These are phyloP conservation scores for Hippocampus guttulatus DNA, from an alignment of 2,113 vertebrate genomes.

Conservation along the genomic window DNA sequence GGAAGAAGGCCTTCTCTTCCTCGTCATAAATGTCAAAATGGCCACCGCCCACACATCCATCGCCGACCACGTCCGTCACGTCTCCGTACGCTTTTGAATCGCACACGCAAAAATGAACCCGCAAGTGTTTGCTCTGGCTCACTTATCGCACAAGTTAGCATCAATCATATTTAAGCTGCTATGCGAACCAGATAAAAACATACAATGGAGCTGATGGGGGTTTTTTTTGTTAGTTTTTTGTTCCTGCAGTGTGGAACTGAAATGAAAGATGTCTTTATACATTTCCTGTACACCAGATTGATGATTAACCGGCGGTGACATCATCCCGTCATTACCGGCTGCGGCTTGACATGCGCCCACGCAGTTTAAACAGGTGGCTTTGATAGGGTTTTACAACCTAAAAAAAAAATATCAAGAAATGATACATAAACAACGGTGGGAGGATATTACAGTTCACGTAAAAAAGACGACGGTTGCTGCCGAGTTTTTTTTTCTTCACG, in stretches of 20 bases:
- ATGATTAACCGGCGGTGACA: slow-evolving; percentile 52
- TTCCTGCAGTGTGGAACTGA: neutral
- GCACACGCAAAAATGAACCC: neutral
- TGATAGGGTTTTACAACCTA: neutral
- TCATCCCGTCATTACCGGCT: slow-evolving; percentile 33
- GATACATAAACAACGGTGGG: neutral
- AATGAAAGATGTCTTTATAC: neutral
- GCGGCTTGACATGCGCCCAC: slow-evolving; percentile 21
- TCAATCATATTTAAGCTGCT: neutral
- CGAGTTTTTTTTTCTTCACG: too few relatives aligned
- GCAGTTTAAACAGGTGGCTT: slow-evolving; percentile 10
- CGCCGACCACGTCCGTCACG: neutral
- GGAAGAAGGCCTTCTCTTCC: slow-evolving; percentile 18
- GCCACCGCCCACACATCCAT: neutral
- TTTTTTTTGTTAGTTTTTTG: neutral
- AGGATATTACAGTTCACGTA: neutral
- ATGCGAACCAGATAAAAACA: slow-evolving; percentile 5
- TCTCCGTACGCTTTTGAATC: neutral
- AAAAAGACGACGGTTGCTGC: too few relatives aligned
- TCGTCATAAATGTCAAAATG: neutral
- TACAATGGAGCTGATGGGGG: neutral
- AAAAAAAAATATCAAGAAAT: neutral
- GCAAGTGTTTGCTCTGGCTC: neutral
- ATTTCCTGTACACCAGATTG: slow-evolving; percentile 10
- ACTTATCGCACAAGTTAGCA: neutral